Base-by-base conservation (phyloP, 2,113 vertebrate species). In the Bubo scandiacus region DNA sequence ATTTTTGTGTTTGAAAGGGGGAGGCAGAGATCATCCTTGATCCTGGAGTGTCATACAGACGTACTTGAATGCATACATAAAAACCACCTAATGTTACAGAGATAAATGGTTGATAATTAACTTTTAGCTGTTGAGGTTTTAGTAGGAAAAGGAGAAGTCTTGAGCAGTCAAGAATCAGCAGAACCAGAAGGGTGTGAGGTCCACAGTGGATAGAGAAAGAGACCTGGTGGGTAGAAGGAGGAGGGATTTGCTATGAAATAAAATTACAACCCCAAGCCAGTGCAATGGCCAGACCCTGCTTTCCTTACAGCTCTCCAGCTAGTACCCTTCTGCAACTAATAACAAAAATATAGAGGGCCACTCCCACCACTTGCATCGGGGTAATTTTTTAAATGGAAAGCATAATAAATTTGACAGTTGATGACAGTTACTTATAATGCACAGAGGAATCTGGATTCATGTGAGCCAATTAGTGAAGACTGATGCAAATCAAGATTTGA, bases 1-100 rank as follows among this genome's bases (percentile, higher is more conserved):
- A 91, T 93, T 95, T 96, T 78, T 67, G 57, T 59, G 9, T 85
- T 92, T 93, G 85, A 67, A 95, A 80, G 77, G 77, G 40, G 59
- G 68, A 90, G 92, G 38, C 63, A 86, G 68, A 63, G 29, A 27
- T 68, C 74, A 54, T 63, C 77, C 90, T 85, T 84, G 36, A 90
- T 95, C 88, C 74, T 66, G 58, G 65, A 86, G 84, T 45, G 22
- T 79, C 72, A 42, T 52, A 16, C 29, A 73, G 68, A 34, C 47
- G 27, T 57, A 36, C 43, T 81, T 79, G 65, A 63, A 57, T 63
- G 38, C 57, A 32, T 45, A 36, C 42, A 54, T 77, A 49, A 62
- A 86, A 73, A 27, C 0, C 9, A 29, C 10, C 23, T 68, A 34
- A 34, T 81, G 74, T 66, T 70, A 73, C 18, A 22, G 59, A 54